Evolutionary conservation across 2,888 invertebrate genomes (phyloP).

Genomic region (Cistogaster globosa): DNA sequence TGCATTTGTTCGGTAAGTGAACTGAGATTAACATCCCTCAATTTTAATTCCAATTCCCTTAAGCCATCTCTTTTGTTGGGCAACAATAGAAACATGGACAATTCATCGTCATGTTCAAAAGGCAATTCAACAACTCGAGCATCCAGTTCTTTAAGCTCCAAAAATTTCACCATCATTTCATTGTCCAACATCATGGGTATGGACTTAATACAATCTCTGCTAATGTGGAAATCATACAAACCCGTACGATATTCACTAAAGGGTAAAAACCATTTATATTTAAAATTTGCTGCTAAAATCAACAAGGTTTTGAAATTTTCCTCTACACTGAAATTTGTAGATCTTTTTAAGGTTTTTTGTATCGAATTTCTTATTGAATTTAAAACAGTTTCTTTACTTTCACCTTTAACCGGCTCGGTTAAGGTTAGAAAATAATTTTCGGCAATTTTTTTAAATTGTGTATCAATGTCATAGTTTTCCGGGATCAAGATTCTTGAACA

Average conservation of each 20-base stretch:
- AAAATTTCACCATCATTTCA: constrained; percentile 84
- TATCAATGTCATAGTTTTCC: constrained; percentile 72
- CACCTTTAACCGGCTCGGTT: constrained; percentile 77
- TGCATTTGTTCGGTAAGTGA: constrained; percentile 84
- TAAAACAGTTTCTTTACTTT: constrained; percentile 39
- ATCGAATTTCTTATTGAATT: constrained; percentile 41
- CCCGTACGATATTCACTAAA: constrained; percentile 79
- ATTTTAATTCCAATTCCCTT: constrained; percentile 85
- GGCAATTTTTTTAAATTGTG: constrained; percentile 79
- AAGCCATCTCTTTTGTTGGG: constrained; percentile 89
- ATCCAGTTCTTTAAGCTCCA: constrained; percentile 83
- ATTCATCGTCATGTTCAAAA: constrained; percentile 85
- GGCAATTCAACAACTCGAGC: constrained; percentile 88
- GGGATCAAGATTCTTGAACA: constrained; percentile 75
- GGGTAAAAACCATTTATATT: constrained; percentile 79
- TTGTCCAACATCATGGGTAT: constrained; percentile 85
- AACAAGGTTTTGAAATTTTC: constrained; percentile 67
- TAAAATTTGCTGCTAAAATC: constrained; percentile 75
- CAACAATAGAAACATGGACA: constrained; percentile 90
- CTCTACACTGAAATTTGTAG: constrained; percentile 1
- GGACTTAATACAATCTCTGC: constrained; percentile 83
- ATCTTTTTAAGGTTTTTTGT: constrained; percentile 28
- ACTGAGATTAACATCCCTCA: constrained; percentile 85
- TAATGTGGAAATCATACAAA: constrained; percentile 82
- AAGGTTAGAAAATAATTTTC: constrained; percentile 79